Conservation (phyloP, 2,113 vertebrate genomes). For the Globicephala melas region DNA sequence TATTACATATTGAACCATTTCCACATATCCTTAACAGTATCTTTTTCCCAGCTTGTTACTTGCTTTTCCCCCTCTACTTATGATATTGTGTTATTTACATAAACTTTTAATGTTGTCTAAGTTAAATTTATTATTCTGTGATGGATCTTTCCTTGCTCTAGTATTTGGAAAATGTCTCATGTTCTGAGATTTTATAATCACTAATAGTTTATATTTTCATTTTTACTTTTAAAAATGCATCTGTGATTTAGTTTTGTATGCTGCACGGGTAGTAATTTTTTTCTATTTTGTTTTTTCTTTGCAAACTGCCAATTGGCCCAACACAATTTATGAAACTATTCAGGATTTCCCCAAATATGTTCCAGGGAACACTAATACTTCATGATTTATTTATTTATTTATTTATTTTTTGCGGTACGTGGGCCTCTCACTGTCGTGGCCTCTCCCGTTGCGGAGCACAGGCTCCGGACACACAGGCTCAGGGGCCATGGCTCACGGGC, state of each 20-base stretch:
- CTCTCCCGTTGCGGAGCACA: no score
- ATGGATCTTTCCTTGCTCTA: background rate
- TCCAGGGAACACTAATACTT: background rate
- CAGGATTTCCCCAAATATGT: background rate
- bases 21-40: background rate
- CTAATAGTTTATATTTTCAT: background rate
- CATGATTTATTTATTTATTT: background rate
- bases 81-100: background rate
- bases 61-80: accelerated
- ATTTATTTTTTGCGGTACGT: no score
- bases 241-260: background rate
- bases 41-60: background rate
- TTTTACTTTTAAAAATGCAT: background rate
- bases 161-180: background rate
- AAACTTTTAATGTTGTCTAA: background rate
- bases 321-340: background rate
- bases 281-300: background rate
- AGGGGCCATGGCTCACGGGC: no score
- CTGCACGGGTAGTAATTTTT: background rate
- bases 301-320: background rate
- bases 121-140: background rate
- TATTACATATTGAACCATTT: background rate
- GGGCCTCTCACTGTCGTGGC: no score
- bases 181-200: background rate
- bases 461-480: no score